These are phyloP conservation scores for Ambastaia sidthimunki DNA, from an alignment of 2,797 vertebrate species.

Conservation along the genomic window DNA sequence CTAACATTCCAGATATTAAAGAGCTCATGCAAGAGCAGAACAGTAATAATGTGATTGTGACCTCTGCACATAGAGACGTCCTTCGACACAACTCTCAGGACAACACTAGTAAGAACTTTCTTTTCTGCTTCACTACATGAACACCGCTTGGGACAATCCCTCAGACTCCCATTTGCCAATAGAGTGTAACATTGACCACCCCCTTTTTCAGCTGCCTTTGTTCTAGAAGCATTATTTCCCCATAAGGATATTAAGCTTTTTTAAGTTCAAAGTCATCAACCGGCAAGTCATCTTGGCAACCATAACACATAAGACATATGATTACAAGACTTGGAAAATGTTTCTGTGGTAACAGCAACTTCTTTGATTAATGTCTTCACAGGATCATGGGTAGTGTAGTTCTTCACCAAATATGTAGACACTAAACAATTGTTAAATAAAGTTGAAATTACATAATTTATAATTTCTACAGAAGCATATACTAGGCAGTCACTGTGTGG, in stretches of 20 bases:
- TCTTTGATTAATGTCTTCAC: not conserved
- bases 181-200: too few relatives aligned
- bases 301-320: not conserved
- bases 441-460: not conserved
- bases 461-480: not conserved
- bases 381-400: not conserved
- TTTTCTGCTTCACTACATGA: conserved; percentile 1
- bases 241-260: not conserved
- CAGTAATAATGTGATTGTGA: conserved; percentile 85
- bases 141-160: not conserved
- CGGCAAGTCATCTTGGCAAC: not conserved
- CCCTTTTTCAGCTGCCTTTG: not conserved
- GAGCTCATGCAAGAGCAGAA: conserved; percentile 84
- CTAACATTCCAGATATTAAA: conserved; percentile 79
- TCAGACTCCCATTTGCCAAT: not conserved
- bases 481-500: not conserved
- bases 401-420: not conserved
- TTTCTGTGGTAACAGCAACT: not conserved
- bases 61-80: conserved; percentile 83
- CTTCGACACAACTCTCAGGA: conserved; percentile 82
- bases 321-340: not conserved
- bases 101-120: conserved; percentile 77
- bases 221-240: not conserved
- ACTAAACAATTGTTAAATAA: not conserved
- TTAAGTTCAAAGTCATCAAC: too few relatives aligned